These are phyloP conservation scores for Pseudoatta argentina DNA, from an alignment of 1,140 invertebrate genomes.

Conservation along the genomic window DNA sequence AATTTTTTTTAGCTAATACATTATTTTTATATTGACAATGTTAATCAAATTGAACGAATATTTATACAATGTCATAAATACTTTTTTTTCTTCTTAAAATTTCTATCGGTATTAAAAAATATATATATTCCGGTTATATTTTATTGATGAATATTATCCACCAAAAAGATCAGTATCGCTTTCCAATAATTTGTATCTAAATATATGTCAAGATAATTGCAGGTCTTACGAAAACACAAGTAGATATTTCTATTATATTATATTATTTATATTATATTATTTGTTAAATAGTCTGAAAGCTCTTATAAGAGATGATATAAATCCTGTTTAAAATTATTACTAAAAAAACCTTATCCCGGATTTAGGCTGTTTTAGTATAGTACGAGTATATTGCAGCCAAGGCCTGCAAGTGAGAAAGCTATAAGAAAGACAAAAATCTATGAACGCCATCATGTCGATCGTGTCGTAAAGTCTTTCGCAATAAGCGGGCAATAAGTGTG, in stretches of 20 bases:
- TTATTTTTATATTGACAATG: not conserved
- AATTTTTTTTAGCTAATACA: not conserved
- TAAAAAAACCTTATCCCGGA: not conserved
- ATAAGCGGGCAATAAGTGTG: constrained; percentile 60
- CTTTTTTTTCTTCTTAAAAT: not conserved
- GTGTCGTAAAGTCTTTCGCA: constrained; percentile 52
- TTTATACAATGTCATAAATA: not conserved
- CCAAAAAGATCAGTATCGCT: not conserved
- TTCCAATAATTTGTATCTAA: not conserved
- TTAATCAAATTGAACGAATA: not conserved
- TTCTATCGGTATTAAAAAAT: not conserved
- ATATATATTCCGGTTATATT: not conserved
- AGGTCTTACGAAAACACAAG: not conserved
- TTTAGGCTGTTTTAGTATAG: not conserved
- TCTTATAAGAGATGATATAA: not conserved
- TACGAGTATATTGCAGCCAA: not conserved
- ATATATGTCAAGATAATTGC: not conserved
- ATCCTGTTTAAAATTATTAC: not conserved
- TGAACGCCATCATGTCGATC: not conserved
- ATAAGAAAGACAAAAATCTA: constrained; percentile 23
- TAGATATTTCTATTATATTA: not conserved
- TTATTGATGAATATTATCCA: not conserved
- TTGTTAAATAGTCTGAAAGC: not conserved
- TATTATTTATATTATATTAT: too few species aligned
- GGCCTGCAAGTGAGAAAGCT: not conserved